Conservation (phyloP, 2,888 invertebrate species). For the Ariolimax columbianus region DNA sequence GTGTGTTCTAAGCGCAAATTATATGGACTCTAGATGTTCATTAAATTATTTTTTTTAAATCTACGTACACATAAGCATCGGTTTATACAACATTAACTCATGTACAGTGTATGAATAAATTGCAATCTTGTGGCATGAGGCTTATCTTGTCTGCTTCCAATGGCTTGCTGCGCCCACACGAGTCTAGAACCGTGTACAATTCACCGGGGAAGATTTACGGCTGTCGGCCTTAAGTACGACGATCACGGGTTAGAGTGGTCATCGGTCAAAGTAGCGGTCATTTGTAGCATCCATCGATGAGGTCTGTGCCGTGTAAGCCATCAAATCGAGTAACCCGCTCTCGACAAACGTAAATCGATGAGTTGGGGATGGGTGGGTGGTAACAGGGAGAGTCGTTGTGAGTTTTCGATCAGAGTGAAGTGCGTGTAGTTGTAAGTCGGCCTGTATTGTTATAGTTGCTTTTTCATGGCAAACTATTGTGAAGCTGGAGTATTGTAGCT, state of each 20-base stretch:
- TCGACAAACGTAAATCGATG: background rate
- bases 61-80: no score
- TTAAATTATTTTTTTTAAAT: no score
- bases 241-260: background rate
- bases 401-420: background rate
- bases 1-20: no score
- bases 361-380: background rate
- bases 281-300: background rate
- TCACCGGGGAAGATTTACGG: background rate
- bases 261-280: background rate
- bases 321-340: background rate
- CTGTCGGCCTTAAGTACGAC: background rate
- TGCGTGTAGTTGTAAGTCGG: background rate
- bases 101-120: no score
- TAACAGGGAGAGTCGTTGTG: background rate
- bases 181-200: background rate
- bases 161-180: no score
- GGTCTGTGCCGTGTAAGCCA: background rate
- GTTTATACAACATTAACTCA: no score
- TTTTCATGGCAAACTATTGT: background rate
- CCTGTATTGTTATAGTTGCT: background rate
- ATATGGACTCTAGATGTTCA: no score
- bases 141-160: no score
- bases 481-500: no score
- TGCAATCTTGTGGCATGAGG: no score